Percentiles rank a stretch among this genome's conserved stretches.
Conservation (phyloP, 2,113 vertebrate genomes). For the Saimiri boliviensis region DNA sequence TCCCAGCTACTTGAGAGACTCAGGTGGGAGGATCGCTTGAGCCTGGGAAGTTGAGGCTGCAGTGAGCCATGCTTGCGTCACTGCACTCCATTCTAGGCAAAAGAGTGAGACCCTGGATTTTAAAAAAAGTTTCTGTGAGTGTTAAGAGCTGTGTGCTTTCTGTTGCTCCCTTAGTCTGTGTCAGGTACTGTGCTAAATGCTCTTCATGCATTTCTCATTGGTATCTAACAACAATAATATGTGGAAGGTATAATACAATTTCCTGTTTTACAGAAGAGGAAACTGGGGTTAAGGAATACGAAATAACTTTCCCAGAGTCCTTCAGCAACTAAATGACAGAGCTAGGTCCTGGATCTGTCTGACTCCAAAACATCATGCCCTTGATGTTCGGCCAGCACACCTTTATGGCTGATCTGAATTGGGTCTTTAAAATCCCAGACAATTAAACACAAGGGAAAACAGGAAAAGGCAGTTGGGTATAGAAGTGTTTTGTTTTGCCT, state of each 20-base stretch:
- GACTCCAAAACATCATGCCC: background rate
- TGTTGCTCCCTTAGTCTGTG: background rate
- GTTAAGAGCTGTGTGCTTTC: background rate
- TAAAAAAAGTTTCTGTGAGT: background rate
- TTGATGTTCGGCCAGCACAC: background rate
- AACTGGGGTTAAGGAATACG: background rate
- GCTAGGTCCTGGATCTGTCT: background rate
- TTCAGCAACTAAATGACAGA: background rate
- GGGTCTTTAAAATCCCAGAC: conserved; percentile 20
- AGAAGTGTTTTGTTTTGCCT: background rate
- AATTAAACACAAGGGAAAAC: background rate
- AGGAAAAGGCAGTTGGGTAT: background rate
- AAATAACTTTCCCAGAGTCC: background rate
- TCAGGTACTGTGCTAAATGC: background rate
- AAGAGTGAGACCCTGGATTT: background rate
- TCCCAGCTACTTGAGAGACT: background rate
- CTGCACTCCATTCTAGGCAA: background rate
- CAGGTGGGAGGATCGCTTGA: background rate
- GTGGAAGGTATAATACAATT: background rate
- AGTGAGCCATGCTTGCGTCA: background rate
- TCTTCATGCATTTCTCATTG: background rate
- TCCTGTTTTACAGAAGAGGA: background rate
- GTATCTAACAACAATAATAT: background rate
- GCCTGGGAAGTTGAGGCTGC: no score
- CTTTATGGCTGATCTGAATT: background rate